These are phyloP conservation scores for Poeciliopsis occidentalis DNA, from an alignment of 2,113 vertebrate genomes.

Conservation along the genomic window DNA sequence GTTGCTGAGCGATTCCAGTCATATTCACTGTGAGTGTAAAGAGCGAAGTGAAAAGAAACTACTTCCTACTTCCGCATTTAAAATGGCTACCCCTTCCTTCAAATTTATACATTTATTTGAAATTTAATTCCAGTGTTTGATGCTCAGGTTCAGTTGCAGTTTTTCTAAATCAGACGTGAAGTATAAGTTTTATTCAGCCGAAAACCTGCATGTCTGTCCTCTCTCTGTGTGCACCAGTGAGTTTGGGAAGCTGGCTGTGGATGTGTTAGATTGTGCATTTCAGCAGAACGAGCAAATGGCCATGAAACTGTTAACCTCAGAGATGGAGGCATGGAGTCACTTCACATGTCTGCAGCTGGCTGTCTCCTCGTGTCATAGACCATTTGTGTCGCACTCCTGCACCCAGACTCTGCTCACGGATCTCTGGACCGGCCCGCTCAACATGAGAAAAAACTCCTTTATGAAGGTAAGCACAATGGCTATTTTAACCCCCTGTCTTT, in stretches of 20 bases:
- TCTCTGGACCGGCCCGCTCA: slow-evolving; percentile 94
- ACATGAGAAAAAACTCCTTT: slow-evolving; percentile 95
- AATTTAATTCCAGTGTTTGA: no score
- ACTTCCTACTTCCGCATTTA: background rate
- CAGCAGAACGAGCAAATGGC: slow-evolving; percentile 96
- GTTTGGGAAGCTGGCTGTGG: slow-evolving; percentile 94
- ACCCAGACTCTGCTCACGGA: slow-evolving; percentile 96
- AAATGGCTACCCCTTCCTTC: background rate
- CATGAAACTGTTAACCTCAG: slow-evolving; percentile 96
- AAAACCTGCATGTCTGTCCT: background rate
- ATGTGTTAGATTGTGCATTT: slow-evolving; percentile 92
- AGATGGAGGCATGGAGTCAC: slow-evolving; percentile 96
- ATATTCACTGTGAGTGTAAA: slow-evolving; percentile 88
- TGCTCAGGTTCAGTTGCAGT: background rate
- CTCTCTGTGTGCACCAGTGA: slow-evolving; percentile 79
- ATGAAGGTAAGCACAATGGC: slow-evolving; percentile 82
- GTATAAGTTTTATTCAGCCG: background rate
- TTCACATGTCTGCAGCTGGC: slow-evolving; percentile 95
- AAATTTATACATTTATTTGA: no score
- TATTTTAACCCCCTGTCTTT: background rate
- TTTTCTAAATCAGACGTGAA: background rate
- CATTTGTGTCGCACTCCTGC: slow-evolving; percentile 93
- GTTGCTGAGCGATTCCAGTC: slow-evolving; percentile 88
- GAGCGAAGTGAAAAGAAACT: background rate
- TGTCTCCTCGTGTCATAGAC: slow-evolving; percentile 86